phyloP scores from a whole-genome alignment of 2,888 invertebrate genomes.

The Temnothorax rugatulus region DNA sequence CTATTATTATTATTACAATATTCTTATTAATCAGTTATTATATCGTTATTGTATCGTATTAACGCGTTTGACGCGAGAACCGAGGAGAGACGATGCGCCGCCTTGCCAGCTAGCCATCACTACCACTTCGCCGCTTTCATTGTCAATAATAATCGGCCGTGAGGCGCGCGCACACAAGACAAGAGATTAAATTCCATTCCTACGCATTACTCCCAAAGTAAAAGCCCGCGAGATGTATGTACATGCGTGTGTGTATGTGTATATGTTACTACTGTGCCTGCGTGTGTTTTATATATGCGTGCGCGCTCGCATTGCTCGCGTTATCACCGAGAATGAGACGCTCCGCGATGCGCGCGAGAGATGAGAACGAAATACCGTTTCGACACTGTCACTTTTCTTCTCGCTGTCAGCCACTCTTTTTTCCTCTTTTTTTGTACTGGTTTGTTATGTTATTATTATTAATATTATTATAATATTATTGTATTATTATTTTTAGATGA shows the following conservation, averaged over 20 bases:
- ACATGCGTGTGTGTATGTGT: constrained; percentile 55
- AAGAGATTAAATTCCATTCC: constrained; percentile 61
- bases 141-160: constrained; percentile 43
- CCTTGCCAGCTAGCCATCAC: constrained; percentile 75
- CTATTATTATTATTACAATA: constrained; percentile 69
- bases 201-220: constrained; percentile 71
- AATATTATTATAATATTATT: constrained; percentile 78
- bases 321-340: constrained; percentile 52
- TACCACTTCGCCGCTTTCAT: constrained; percentile 52
- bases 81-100: constrained; percentile 54
- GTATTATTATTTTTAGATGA: constrained; percentile 86
- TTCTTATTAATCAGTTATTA: constrained; percentile 56
- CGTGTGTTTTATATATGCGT: constrained; percentile 58
- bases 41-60: constrained; percentile 29
- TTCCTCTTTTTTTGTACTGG: constrained; percentile 84
- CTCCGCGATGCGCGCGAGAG: constrained; percentile 40
- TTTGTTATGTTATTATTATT: constrained; percentile 85
- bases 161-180: constrained; percentile 53
- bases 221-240: constrained; percentile 61
- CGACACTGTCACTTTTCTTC: constrained; percentile 44
- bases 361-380: constrained; percentile 63
- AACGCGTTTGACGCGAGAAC: constrained; percentile 24
- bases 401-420: constrained; percentile 70
- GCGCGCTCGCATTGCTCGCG: constrained; percentile 59
- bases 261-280: constrained; percentile 49